phyloP scores from a whole-genome alignment of 2,888 invertebrate species.

The Erebia ligea region DNA sequence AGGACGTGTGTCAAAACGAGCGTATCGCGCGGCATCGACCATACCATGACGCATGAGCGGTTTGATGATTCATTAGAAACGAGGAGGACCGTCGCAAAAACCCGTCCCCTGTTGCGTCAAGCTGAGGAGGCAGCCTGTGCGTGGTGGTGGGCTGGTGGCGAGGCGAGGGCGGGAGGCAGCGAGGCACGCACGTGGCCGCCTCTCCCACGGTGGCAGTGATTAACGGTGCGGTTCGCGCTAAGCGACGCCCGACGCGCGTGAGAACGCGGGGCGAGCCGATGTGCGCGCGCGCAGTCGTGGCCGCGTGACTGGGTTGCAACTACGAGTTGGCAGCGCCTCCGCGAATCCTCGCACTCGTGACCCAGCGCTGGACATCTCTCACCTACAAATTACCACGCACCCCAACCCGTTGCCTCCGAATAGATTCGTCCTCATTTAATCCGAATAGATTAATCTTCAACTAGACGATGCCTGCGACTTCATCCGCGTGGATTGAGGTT shows the following conservation, averaged over 20 bases:
- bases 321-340: not conserved
- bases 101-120: not conserved
- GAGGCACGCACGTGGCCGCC: conserved; percentile 33
- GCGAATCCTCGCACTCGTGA: not conserved
- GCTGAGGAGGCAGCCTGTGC: not conserved
- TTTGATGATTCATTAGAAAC: not conserved
- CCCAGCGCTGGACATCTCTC: not conserved
- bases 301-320: conserved; percentile 12
- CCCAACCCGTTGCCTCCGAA: not conserved
- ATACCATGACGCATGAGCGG: not conserved
- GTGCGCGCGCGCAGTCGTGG: conserved; percentile 14
- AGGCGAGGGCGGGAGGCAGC: not conserved
- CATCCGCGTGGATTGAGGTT: no score
- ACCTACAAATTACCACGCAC: not conserved
- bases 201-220: conserved; percentile 72
- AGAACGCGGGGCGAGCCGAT: conserved; percentile 46
- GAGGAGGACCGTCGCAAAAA: not conserved
- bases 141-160: not conserved
- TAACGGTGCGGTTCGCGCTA: conserved; percentile 65
- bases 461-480: no score
- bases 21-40: not conserved
- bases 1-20: conserved; percentile 32
- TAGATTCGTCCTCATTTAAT: not conserved
- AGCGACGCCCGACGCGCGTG: conserved; percentile 51
- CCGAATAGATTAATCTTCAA: not conserved